These are phyloP conservation scores for Sepiola atlantica DNA, from an alignment of 2,888 invertebrate genomes.

Conservation along the genomic window DNA sequence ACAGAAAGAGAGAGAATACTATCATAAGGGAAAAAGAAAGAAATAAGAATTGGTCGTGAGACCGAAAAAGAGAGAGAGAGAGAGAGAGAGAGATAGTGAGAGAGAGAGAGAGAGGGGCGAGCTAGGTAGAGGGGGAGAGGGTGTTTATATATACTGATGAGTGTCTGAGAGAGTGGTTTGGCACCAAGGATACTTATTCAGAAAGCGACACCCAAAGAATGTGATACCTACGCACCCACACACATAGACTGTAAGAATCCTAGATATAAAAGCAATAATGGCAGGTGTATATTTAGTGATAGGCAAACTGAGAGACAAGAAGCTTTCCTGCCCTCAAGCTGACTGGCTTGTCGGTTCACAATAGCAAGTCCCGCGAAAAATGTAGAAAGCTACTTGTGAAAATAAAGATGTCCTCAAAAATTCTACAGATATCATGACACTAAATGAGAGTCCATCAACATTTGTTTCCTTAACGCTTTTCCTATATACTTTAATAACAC, in stretches of 20 bases:
- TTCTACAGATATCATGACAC: too few species aligned
- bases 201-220: not conserved
- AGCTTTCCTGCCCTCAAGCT: not conserved
- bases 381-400: not conserved
- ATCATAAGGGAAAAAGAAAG: too few species aligned
- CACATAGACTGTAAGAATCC: not conserved
- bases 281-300: not conserved
- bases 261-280: slow-evolving; percentile 7
- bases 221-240: not conserved
- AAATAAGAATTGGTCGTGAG: too few species aligned
- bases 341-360: not conserved
- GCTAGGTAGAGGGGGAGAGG: not conserved
- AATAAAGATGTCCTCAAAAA: not conserved
- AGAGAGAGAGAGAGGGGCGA: not conserved
- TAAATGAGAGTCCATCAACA: too few species aligned
- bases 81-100: not conserved
- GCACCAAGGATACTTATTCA: not conserved
- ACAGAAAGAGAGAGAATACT: not conserved
- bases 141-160: too few species aligned
- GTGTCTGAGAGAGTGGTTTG: not conserved
- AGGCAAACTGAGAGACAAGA: not conserved
- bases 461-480: too few species aligned
- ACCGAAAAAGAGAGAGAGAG: not conserved
- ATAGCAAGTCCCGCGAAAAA: not conserved
- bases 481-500: too few species aligned